Percentiles rank a stretch among this genome's conserved stretches.
These are phyloP conservation scores for Oenanthe melanoleuca DNA, from an alignment of 2,113 vertebrate genomes.

Conservation along the genomic window DNA sequence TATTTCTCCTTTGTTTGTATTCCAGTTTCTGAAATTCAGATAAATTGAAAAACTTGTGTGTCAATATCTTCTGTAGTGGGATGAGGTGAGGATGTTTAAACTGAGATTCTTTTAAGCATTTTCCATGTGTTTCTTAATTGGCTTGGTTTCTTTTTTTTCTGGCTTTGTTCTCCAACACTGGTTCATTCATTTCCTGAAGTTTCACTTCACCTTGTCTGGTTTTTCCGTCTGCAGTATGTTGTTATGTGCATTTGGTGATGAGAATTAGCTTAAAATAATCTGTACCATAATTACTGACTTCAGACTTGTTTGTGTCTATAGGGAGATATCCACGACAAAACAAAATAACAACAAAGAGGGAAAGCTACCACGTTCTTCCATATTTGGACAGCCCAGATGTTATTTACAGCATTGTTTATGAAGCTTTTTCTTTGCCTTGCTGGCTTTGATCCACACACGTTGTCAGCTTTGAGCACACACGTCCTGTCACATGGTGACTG, in stretches of 20 bases:
- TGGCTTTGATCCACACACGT: slow-evolving; percentile 80
- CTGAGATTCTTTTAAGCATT: neutral
- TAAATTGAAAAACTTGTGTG: neutral
- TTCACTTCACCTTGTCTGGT: slow-evolving; percentile 63
- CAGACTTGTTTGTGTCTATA: slow-evolving; percentile 69
- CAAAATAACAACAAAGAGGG: slow-evolving; percentile 76
- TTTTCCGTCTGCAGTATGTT: slow-evolving; percentile 60
- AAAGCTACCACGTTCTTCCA: slow-evolving; percentile 70
- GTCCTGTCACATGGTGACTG: slow-evolving; percentile 80
- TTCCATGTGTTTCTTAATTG: slow-evolving; percentile 30
- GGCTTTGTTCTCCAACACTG: slow-evolving; percentile 60
- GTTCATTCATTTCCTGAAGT: slow-evolving; percentile 71
- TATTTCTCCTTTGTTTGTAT: neutral
- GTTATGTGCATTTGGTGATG: slow-evolving; percentile 34
- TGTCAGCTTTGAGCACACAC: slow-evolving; percentile 78
- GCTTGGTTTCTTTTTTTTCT: slow-evolving; percentile 16
- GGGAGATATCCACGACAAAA: slow-evolving; percentile 68
- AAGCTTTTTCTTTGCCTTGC: slow-evolving; percentile 74
- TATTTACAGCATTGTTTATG: slow-evolving; percentile 82
- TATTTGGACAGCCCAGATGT: slow-evolving; percentile 79
- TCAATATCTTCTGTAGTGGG: neutral
- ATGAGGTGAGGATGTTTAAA: neutral
- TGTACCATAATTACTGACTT: slow-evolving; percentile 51
- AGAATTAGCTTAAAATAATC: slow-evolving; percentile 68
- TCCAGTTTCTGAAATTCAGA: neutral